These are phyloP conservation scores for Nothobranchius furzeri DNA, from an alignment of 2,113 vertebrate genomes.

Conservation along the genomic window DNA sequence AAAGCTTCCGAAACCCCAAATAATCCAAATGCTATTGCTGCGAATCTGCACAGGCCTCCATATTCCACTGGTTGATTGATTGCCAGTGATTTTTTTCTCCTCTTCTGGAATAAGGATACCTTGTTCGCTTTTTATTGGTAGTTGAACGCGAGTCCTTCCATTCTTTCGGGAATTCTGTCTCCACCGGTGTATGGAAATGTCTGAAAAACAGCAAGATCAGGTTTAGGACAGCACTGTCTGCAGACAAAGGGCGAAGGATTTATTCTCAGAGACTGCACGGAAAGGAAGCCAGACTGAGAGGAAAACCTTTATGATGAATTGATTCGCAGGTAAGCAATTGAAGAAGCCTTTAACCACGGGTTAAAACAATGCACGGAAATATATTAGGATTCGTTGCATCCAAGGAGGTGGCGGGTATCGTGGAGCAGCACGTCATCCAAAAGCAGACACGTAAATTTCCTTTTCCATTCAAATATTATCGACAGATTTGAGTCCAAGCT, in stretches of 20 bases:
- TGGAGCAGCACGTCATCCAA: slow-evolving; percentile 53
- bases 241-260: slow-evolving; percentile 99
- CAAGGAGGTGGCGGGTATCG: slow-evolving; percentile 74
- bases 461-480: slow-evolving; percentile 75
- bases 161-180: slow-evolving; percentile 99
- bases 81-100: slow-evolving; percentile 77
- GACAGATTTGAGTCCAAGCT: slow-evolving; percentile 65
- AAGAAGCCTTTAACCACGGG: slow-evolving; percentile 90
- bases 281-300: slow-evolving; percentile 87
- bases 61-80: slow-evolving; percentile 80
- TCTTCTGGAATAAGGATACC: slow-evolving; percentile 79
- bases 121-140: slow-evolving; percentile 97
- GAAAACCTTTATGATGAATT: slow-evolving; percentile 93
- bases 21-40: slow-evolving; percentile 84
- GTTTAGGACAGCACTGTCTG: slow-evolving; percentile 96
- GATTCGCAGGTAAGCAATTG: slow-evolving; percentile 98
- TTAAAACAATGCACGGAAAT: slow-evolving; percentile 83
- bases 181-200: slow-evolving; percentile 93
- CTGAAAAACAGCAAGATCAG: slow-evolving; percentile 97
- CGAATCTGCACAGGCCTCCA: slow-evolving; percentile 76
- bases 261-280: slow-evolving; percentile 86
- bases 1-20: slow-evolving; percentile 82
- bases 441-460: slow-evolving; percentile 51
- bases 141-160: slow-evolving; percentile 92
- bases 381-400: slow-evolving; percentile 87